phyloP scores from a whole-genome alignment of 2,113 vertebrate species.

The Nycticorax nycticorax region DNA sequence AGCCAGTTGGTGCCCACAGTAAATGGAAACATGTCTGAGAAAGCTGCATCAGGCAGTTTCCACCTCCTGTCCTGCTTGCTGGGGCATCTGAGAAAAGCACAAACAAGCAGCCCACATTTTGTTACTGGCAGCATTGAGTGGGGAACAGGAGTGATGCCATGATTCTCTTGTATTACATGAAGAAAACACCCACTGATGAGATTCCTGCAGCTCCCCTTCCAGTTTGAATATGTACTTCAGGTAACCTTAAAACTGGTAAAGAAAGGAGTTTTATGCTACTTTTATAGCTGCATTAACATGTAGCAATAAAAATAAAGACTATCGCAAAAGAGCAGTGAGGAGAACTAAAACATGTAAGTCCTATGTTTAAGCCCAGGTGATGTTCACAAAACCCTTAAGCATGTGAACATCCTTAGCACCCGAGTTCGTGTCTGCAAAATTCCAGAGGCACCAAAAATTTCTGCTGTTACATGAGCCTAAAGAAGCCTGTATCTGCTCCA shows the following conservation, averaged over 20 bases:
- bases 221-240: background rate
- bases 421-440: background rate
- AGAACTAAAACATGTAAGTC: background rate
- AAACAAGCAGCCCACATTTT: background rate
- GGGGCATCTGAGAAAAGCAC: background rate
- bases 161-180: background rate
- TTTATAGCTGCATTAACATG: background rate
- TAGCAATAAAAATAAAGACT: background rate
- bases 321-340: background rate
- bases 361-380: background rate
- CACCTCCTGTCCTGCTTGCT: background rate
- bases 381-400: background rate
- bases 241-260: background rate
- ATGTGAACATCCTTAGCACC: background rate
- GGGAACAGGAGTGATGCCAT: background rate
- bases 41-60: background rate
- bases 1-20: background rate
- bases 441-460: background rate
- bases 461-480: background rate
- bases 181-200: background rate
- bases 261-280: background rate
- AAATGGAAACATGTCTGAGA: background rate
- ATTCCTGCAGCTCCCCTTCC: background rate
- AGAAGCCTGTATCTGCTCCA: background rate
- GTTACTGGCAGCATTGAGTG: background rate